phyloP scores from a whole-genome alignment of 2,113 vertebrate genomes.

The Mobula birostris region DNA sequence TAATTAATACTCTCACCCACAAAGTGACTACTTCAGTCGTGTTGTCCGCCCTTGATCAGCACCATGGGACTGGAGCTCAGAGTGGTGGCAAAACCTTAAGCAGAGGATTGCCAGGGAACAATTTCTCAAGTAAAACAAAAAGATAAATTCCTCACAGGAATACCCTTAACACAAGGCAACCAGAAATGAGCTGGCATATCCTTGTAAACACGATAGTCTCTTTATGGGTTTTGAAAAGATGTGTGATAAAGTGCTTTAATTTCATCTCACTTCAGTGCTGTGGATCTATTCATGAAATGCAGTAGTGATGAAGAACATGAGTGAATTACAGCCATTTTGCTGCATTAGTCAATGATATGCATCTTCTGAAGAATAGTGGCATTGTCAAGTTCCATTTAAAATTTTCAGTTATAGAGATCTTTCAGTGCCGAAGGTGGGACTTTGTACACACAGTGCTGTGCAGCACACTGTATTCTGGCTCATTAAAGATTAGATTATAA shows the following conservation, averaged over 20 bases:
- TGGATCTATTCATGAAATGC: background rate
- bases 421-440: background rate
- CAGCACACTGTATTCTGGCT: background rate
- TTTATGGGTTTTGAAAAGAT: background rate
- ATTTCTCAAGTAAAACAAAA: background rate
- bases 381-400: background rate
- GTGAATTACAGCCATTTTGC: background rate
- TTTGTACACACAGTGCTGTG: background rate
- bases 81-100: background rate
- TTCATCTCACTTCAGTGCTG: background rate
- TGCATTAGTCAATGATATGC: background rate
- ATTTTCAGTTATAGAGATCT: background rate
- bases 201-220: background rate
- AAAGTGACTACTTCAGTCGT: background rate
- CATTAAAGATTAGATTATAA: background rate
- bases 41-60: too few species aligned
- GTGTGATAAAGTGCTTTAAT: background rate
- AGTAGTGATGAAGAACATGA: background rate
- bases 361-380: background rate
- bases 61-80: background rate
- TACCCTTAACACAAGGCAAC: background rate
- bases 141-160: background rate
- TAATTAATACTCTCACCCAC: background rate
- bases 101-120: background rate
- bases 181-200: background rate